These are phyloP conservation scores for Parnassius mnemosyne DNA, from an alignment of 2,888 invertebrate species.

Conservation along the genomic window DNA sequence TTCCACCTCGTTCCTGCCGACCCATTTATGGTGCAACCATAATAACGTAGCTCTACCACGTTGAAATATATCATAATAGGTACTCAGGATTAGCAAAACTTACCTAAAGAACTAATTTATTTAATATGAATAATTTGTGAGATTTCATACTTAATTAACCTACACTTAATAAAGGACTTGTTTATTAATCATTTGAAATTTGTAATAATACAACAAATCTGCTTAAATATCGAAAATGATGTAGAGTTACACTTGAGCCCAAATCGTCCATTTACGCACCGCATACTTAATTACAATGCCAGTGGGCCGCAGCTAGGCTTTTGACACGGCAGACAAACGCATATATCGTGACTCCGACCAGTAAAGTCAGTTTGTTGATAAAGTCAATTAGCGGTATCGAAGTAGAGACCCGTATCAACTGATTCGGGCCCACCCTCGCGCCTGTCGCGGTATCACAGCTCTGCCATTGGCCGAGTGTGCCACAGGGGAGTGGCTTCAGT, in stretches of 20 bases:
- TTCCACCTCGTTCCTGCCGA: too few species aligned
- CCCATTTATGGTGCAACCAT: too few species aligned
- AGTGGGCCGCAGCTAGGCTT: slow-evolving; percentile 75
- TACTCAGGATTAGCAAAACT: too few species aligned
- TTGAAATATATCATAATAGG: too few species aligned
- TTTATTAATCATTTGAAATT: slow-evolving; percentile 16
- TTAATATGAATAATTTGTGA: too few species aligned
- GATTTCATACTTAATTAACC: too few species aligned
- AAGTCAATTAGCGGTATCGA: slow-evolving; percentile 80
- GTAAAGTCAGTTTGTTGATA: slow-evolving; percentile 80
- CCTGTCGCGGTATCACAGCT: slow-evolving; percentile 53
- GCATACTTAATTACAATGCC: slow-evolving; percentile 70
- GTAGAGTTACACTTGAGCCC: slow-evolving; percentile 40
- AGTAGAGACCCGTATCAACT: slow-evolving; percentile 75
- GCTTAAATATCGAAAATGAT: slow-evolving; percentile 28
- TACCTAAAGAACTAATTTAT: too few species aligned
- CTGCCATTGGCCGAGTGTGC: slow-evolving; percentile 65
- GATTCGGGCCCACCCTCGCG: slow-evolving; percentile 71
- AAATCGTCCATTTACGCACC: slow-evolving; percentile 66
- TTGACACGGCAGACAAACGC: slow-evolving; percentile 77
- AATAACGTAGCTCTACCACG: too few species aligned
- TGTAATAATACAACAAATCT: slow-evolving; percentile 19
- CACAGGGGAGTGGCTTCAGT: slow-evolving; percentile 69
- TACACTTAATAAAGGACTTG: too few species aligned
- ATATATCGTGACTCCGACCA: slow-evolving; percentile 78